Percentiles rank a stretch among this genome's conserved stretches.
phyloP scores from a whole-genome alignment of 2,888 invertebrate genomes.

The Rhorus exstirpatorius region DNA sequence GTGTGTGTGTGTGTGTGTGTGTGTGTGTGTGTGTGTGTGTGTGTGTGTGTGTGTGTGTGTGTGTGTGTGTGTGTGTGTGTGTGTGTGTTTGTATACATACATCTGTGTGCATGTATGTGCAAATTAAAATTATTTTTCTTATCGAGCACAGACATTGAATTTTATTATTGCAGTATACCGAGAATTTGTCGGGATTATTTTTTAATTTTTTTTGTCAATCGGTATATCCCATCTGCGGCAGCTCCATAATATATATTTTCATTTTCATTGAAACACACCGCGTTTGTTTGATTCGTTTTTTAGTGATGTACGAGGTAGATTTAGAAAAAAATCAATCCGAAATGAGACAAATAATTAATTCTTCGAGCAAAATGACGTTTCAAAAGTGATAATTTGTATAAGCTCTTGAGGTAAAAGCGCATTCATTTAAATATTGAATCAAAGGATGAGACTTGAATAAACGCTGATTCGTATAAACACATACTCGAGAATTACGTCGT shows the following conservation, averaged over 20 bases:
- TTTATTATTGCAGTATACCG: constrained; percentile 63
- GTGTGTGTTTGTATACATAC: no score
- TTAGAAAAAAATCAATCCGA: neutral
- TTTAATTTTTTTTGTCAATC: constrained; percentile 14
- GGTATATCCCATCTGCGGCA: constrained; percentile 36
- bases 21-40: no score
- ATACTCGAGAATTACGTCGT: constrained; percentile 52
- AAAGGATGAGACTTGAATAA: constrained; percentile 39
- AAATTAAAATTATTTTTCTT: constrained; percentile 69
- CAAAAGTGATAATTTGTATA: neutral
- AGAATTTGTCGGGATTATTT: constrained; percentile 56
- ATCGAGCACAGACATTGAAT: constrained; percentile 59
- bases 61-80: no score
- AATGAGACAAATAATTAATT: neutral
- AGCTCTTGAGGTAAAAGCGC: neutral
- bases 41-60: no score
- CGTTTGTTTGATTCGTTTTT: neutral
- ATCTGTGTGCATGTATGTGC: constrained; percentile 15
- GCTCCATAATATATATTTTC: constrained; percentile 48
- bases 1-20: no score
- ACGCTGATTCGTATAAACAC: constrained; percentile 36
- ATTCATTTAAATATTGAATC: constrained; percentile 32
- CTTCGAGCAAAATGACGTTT: neutral
- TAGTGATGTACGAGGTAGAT: neutral
- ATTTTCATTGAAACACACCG: constrained; percentile 26